phyloP scores from a whole-genome alignment of 2,113 vertebrate species.

The Xenopus tropicalis region DNA sequence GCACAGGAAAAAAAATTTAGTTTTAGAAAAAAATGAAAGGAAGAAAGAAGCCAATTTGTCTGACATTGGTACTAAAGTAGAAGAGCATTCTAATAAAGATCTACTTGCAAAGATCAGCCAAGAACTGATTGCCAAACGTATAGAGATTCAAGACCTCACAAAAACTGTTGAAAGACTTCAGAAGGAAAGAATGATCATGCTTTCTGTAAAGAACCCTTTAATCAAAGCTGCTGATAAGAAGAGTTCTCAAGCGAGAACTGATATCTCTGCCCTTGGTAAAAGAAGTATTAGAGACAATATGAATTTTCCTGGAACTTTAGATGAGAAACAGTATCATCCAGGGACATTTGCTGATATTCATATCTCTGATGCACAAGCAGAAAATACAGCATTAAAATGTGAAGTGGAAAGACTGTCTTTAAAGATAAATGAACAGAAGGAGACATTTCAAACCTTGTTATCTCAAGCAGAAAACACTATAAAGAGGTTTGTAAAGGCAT shows the following conservation, averaged over 20 bases:
- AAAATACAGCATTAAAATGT: slow-evolving; percentile 72
- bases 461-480: slow-evolving; percentile 64
- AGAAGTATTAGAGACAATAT: slow-evolving; percentile 35
- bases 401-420: slow-evolving; percentile 65
- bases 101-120: slow-evolving; percentile 74
- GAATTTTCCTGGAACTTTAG: slow-evolving; percentile 52
- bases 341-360: slow-evolving; percentile 66
- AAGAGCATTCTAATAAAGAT: slow-evolving; percentile 63
- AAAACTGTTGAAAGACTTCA: slow-evolving; percentile 84
- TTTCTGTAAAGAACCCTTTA: slow-evolving; percentile 58
- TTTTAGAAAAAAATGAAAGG: slow-evolving; percentile 52
- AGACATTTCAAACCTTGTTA: slow-evolving; percentile 58
- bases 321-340: slow-evolving; percentile 74
- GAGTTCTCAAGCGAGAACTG: slow-evolving; percentile 47
- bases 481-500: slow-evolving; percentile 61
- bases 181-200: slow-evolving; percentile 74
- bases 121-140: slow-evolving; percentile 75
- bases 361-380: slow-evolving; percentile 74
- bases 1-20: slow-evolving; percentile 65
- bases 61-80: slow-evolving; percentile 57
- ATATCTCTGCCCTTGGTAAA: slow-evolving; percentile 34
- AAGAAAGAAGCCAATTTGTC: slow-evolving; percentile 54
- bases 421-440: slow-evolving; percentile 66
- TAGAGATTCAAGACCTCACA: slow-evolving; percentile 78
- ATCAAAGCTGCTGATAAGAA: slow-evolving; percentile 46